These are phyloP conservation scores for Euzophera pinguis DNA, from an alignment of 2,888 invertebrate genomes.

Conservation along the genomic window DNA sequence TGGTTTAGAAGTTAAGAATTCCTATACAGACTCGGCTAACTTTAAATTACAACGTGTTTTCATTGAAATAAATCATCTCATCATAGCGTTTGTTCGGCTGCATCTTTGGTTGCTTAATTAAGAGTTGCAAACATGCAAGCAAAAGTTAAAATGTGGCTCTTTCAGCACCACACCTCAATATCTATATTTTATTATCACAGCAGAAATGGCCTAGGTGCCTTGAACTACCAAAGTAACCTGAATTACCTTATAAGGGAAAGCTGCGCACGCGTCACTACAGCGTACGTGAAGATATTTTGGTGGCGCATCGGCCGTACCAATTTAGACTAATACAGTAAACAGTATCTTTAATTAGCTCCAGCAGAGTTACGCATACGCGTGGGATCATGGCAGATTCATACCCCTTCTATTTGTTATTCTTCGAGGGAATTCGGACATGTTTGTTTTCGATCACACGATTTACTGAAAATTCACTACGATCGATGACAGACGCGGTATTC, in stretches of 20 bases:
- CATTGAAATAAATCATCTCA: too few species aligned
- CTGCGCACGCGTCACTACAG: conserved; percentile 27
- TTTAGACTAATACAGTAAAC: conserved; percentile 68
- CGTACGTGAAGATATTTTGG: conserved; percentile 64
- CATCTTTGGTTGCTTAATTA: too few species aligned
- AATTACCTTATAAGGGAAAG: conserved; percentile 3
- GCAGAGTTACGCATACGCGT: conserved; percentile 59
- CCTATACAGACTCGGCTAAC: too few species aligned
- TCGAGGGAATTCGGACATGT: conserved; percentile 49
- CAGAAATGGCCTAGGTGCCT: too few species aligned
- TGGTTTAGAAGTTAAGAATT: too few species aligned
- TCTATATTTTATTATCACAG: too few species aligned
- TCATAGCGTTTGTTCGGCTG: too few species aligned
- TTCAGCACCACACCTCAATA: too few species aligned
- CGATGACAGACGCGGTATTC: conserved; percentile 63
- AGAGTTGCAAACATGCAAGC: too few species aligned
- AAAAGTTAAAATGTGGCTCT: too few species aligned
- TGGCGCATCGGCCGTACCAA: conserved; percentile 47
- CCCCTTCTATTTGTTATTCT: conserved; percentile 50
- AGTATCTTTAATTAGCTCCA: conserved; percentile 63
- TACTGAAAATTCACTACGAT: conserved; percentile 63
- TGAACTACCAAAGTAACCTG: background rate
- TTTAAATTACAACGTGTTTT: too few species aligned
- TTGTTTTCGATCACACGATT: conserved; percentile 64
- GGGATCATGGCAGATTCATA: conserved; percentile 61